Percentiles rank a stretch among this genome's conserved stretches.
phyloP scores from a whole-genome alignment of 2,888 invertebrate genomes.

The Aelia acuminata region DNA sequence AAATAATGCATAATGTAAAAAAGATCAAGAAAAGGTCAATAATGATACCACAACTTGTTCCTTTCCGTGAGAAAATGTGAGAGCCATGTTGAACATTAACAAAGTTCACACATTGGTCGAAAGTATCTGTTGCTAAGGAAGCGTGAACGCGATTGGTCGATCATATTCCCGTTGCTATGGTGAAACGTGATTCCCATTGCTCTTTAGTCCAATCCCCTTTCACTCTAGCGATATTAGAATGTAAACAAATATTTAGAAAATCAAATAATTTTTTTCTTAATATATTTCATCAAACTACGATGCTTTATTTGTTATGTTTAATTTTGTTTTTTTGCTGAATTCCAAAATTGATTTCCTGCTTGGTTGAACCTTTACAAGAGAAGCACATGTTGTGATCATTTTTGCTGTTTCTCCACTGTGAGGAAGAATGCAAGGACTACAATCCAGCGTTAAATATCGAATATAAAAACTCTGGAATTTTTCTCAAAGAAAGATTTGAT shows the following conservation, averaged over 20 bases:
- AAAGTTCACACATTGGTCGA: slow-evolving; percentile 27
- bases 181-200: not conserved
- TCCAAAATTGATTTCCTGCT: too few species aligned
- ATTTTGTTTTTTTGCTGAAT: too few species aligned
- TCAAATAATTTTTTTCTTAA: too few species aligned
- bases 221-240: not conserved
- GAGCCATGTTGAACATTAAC: slow-evolving; percentile 37
- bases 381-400: too few species aligned
- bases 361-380: too few species aligned
- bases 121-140: slow-evolving; percentile 43
- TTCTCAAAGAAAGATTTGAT: too few species aligned
- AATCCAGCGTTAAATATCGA: too few species aligned
- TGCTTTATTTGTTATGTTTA: too few species aligned
- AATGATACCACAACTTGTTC: not conserved
- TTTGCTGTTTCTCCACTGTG: too few species aligned
- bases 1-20: slow-evolving; percentile 2
- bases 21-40: slow-evolving; percentile 34
- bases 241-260: not conserved
- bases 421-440: too few species aligned
- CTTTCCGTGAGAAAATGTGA: slow-evolving; percentile 34
- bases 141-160: slow-evolving; percentile 35
- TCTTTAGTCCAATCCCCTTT: not conserved
- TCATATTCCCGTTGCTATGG: not conserved
- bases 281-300: too few species aligned
- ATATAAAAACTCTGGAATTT: too few species aligned